Base-by-base conservation (phyloP, 2,797 vertebrate genomes). In the Coregonus sp. region DNA sequence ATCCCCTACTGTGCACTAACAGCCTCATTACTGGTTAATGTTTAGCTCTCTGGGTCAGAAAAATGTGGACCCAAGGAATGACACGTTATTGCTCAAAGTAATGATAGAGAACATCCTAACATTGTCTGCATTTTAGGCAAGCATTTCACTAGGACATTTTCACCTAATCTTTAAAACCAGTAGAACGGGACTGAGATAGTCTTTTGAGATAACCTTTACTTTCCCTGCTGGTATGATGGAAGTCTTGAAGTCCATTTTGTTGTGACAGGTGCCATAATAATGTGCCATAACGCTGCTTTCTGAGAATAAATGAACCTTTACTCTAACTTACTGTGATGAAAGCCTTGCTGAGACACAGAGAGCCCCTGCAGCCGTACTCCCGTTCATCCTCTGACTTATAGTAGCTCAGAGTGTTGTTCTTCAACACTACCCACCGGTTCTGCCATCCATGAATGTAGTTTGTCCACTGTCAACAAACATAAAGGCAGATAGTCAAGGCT, bases 401-500 rank as follows among this genome's bases (percentile, higher is more conserved):
- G 92, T 99, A 99, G 92, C 98, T 99, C 82, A 99, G 87, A 1
- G 95, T 96, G 78, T 96, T 97, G 84, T 96, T 96, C 90, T 98
- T 99, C 90, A 99, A 90, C 89, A 96, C 96, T 65, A 99, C 97
- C 98, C 97, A 99, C 81, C 98, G 94, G 91, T 99, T 97, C 89
- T 99, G 98, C 98, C 98, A 99, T 1, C 98, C 97, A 87, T 99
- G 98, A 86, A 99, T 99, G 89, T 99, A 99, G 86, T 99, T 99
- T 84, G 98, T 99, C 98, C 98, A 99, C 98, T 99, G 85, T 47
- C 86, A 86, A 71, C 4, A 80, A 77, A 80, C 68, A 35, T 33
- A 80, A 1, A 66, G 31, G 20, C 37, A 18, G n/a, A 75, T 15
- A 52, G 61, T 63, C 18, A 70, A 7, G 35, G 1, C 18, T 69